Base-by-base conservation (phyloP, 2,888 invertebrate genomes). In the Drosophila nr. medialis region DNA sequence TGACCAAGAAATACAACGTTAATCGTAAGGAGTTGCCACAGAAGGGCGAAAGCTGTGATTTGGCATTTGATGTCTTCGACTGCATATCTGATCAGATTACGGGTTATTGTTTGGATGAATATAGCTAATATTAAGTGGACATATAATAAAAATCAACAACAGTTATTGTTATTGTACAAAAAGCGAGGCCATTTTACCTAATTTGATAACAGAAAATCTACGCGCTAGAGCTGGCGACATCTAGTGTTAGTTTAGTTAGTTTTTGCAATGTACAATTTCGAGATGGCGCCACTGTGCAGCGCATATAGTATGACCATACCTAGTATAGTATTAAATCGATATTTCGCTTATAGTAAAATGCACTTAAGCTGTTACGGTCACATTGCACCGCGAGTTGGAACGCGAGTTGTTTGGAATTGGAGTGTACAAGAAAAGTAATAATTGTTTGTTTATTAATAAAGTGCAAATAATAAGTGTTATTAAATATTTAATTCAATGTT, bases 31-130 rank as follows among this genome's bases (percentile, higher is more conserved):
- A 90, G 55, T 56, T 89, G 60, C 93, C 93, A 32, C 95, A 95
- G 90, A 95, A 95, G 79, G 96, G 95, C 15, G 95, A 95, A 86
- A 95, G 95, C 86, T 96, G 96, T 86, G 96, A 96, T 89, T 93
- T 96, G 51, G 96, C 96, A 1, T 96, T 96, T 91, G 96, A 96
- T 92, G 95, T 96, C 63, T 96, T 96, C 91, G 96, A 96, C 91
- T 96, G 96, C 90, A 95, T 96, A 79, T 96, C 96, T 7, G 96
- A 96, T 92, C 95, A 95, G 89, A 96, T 96, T 83, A 96, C 95
- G 49, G 95, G 95, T 80, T 96, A 96, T 91, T 96, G 96, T 88
- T 95, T 96, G 72, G 91, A 92, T 76, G 86, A 92, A 55, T 92
- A 89, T 75, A 91, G 85, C 60, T 75, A 72, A 71, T 78, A 90